Evolutionary conservation across 2,113 vertebrate genomes (phyloP), one percentile per base, ranked within the genome.

Genomic region (Caranx melampygus): DNA sequence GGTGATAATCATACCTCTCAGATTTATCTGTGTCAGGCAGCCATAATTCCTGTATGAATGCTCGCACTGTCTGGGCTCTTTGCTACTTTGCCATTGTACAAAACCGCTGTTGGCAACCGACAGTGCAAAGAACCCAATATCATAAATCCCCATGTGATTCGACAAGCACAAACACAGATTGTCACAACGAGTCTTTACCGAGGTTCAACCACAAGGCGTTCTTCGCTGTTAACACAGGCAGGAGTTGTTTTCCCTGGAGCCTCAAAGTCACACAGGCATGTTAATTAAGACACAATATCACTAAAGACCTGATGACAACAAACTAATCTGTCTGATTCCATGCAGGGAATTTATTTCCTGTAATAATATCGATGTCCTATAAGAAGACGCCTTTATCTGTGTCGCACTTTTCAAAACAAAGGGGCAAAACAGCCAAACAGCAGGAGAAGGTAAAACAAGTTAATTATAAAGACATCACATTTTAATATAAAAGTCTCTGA

Each of bases 71-170:
- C 15, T n/a, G 34, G 12, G 10, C 7, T 61, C 15, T 20, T 62
- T 54, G 45, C 6, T 20, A 5, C 34, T 34, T 33, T 13, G 0
- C 40, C 35, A 0, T 9, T n/a, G 18, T 51, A 3, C n/a, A 52
- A 52, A 55, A 55, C 35, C 2, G 68, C 73, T 78, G 62, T 35
- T 31, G 68, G 63, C 49, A 68, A 45, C 0, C 40, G 13, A 3
- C 42, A 42, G n/a, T 11, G 6, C 26, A 26, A 20, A 64, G 10
- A 69, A 16, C 4, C 26, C 11, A 10, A 35, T 26, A 37, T 47
- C 35, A 65, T 47, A 49, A 82, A 76, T 60, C 37, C 11, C 2
- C 60, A 57, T 57, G 37, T 60, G 72, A 74, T 72, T 55, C 6
- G 0, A 63, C 54, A 47, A 37, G 51, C 47, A 16, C 13, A 7